These are phyloP conservation scores for Tetranychus truncatus DNA, from an alignment of 2,888 invertebrate genomes.

Conservation along the genomic window DNA sequence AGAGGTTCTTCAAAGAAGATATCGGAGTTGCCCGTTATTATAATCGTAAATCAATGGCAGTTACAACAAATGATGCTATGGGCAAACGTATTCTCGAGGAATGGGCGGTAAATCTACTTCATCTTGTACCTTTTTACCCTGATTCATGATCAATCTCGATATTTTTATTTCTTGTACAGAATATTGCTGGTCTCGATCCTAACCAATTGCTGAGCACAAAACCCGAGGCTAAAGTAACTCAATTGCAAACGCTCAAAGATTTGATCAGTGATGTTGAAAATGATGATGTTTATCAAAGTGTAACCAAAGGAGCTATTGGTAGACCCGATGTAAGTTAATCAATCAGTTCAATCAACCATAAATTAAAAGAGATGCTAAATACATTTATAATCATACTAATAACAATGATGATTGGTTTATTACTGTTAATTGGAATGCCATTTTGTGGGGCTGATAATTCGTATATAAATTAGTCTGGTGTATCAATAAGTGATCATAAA, in stretches of 20 bases:
- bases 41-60: conserved; percentile 10
- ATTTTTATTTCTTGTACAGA: conserved; percentile 16
- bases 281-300: conserved; percentile 24
- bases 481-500: neutral
- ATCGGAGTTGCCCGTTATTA: conserved; percentile 39
- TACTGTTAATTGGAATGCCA: no score
- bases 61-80: neutral
- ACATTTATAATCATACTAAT: neutral
- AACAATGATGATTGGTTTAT: neutral
- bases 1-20: conserved; percentile 60
- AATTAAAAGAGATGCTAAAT: neutral
- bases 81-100: conserved; percentile 17
- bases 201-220: conserved; percentile 24
- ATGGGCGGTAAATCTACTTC: conserved; percentile 17
- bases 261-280: conserved; percentile 26
- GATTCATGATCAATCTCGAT: neutral
- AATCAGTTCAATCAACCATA: neutral
- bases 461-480: neutral
- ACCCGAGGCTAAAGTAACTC: conserved; percentile 24
- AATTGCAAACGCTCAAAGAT: conserved; percentile 26
- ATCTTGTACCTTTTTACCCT: neutral
- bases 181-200: conserved; percentile 25
- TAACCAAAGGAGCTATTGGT: conserved; percentile 15
- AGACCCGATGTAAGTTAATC: conserved; percentile 12
- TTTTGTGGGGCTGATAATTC: no score